Base-by-base conservation (phyloP, 2,113 vertebrate genomes). In the Osmerus mordax region DNA sequence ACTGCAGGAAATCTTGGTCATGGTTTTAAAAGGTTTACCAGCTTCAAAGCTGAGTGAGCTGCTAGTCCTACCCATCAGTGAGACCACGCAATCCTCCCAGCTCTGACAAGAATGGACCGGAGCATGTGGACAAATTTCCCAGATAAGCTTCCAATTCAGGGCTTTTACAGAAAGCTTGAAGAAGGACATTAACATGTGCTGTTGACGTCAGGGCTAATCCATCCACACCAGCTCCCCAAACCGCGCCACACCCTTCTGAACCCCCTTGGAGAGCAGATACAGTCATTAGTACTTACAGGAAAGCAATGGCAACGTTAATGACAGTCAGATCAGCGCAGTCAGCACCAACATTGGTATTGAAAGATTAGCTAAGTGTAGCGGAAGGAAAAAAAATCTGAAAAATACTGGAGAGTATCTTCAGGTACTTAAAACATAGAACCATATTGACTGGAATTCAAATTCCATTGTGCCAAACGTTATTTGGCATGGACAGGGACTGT, bases 1-100 rank as follows among this genome's bases (percentile, higher is more conserved):
- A 87, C 78, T 80, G 83, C 78, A 78, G 79, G 83, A 89, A 90
- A 89, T 84, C 84, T 90, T 88, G 81, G 89, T 91, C 89, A 92
- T 84, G 89, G 82, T 89, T 90, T 84, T 89, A 92, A 92, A 89
- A 84, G 90, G 87, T 91, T 92, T 90, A 90, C 87, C 80, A 82
- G 84, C 90, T 91, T 91, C 89, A 92, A 91, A 92, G 91, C 85
- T 70, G 75, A 83, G 76, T 68, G 80, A 85, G 78, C 88, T 73
- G 81, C 77, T 84, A 78, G 78, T 83, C 86, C 78, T 83, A 72
- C 79, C 81, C 86, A 81, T 87, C 84, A 78, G 81, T 81, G 81
- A 73, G 81, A 82, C 86, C 78, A 78, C 76, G 73, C 81, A 86
- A 86, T 90, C 87, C 89, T 91, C 82, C 86, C 82, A 88, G 87